Evolutionary conservation across 2,888 invertebrate species (phyloP).

Genomic region (Tiphia femorata): DNA sequence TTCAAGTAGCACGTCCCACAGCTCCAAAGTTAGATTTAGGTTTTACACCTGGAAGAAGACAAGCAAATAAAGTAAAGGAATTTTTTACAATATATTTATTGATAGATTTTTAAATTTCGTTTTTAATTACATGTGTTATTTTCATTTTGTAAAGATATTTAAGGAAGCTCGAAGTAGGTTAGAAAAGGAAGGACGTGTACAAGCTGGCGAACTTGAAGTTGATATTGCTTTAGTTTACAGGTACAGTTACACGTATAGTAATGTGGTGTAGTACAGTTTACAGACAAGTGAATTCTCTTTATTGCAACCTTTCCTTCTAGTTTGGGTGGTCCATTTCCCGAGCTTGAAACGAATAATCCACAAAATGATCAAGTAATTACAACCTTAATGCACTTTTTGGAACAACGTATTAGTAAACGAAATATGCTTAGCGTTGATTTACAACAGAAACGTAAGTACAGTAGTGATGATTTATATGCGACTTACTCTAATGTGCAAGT

Average conservation of each 20-base stretch:
- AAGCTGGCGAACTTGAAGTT: conserved; percentile 71
- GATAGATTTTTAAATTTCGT: no score
- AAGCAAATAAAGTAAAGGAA: conserved; percentile 76
- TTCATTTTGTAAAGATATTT: conserved; percentile 57
- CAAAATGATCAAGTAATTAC: conserved; percentile 77
- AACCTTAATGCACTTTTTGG: conserved; percentile 78
- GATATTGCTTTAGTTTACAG: conserved; percentile 78
- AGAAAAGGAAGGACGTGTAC: conserved; percentile 63
- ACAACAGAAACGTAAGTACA: conserved; percentile 72
- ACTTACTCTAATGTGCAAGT: conserved; percentile 7
- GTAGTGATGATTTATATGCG: no score
- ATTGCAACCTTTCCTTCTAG: conserved; percentile 63
- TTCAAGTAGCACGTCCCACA: conserved; percentile 83
- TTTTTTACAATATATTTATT: no score
- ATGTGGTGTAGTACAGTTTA: no score
- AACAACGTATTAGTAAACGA: conserved; percentile 77
- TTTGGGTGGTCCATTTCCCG: conserved; percentile 82
- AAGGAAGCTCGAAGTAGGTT: conserved; percentile 67
- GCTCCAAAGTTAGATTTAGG: conserved; percentile 75
- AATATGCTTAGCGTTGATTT: conserved; percentile 77
- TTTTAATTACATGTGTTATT: not conserved
- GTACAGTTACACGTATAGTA: no score
- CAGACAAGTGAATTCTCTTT: not conserved
- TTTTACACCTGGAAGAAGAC: conserved; percentile 82
- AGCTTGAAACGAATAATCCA: conserved; percentile 77